Percentiles rank a stretch among this genome's conserved stretches.
phyloP scores from a whole-genome alignment of 2,888 invertebrate species.

The Agonopterix alstromeriana region DNA sequence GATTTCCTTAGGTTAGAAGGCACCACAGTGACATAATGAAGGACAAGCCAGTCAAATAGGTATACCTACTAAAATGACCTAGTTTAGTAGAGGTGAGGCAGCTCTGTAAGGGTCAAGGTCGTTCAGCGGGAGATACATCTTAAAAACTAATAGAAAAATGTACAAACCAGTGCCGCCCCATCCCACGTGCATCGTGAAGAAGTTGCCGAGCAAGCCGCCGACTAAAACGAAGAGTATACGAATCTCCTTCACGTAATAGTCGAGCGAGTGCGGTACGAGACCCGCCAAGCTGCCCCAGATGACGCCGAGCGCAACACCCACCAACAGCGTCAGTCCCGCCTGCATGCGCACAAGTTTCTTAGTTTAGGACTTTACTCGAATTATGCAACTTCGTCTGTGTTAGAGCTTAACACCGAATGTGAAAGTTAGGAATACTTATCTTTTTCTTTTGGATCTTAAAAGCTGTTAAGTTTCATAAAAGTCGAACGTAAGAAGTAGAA shows the following conservation, averaged over 20 bases:
- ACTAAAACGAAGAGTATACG: slow-evolving; percentile 51
- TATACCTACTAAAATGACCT: too few species aligned
- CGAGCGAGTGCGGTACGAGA: slow-evolving; percentile 42
- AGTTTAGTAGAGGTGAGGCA: too few species aligned
- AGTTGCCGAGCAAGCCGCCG: slow-evolving; percentile 52
- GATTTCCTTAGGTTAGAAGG: too few species aligned
- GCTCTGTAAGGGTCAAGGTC: too few species aligned
- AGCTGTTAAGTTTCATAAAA: too few species aligned
- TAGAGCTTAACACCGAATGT: too few species aligned
- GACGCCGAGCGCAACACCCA: slow-evolving; percentile 45
- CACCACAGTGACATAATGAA: too few species aligned
- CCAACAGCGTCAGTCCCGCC: slow-evolving; percentile 50
- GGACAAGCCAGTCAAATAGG: too few species aligned
- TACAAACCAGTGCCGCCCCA: slow-evolving; percentile 60
- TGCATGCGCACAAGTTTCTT: slow-evolving; percentile 13
- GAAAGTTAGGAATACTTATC: too few species aligned
- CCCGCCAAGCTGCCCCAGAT: slow-evolving; percentile 53
- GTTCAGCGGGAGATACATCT: too few species aligned
- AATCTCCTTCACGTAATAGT: slow-evolving; percentile 50
- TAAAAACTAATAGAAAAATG: neutral
- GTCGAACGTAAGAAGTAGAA: too few species aligned
- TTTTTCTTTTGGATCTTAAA: too few species aligned
- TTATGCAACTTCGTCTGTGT: neutral
- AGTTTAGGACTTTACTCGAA: neutral
- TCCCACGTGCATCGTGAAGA: slow-evolving; percentile 41